Evolutionary conservation across 1,140 invertebrate genomes (phyloP).

Genomic region (Bombus pyrosoma): DNA sequence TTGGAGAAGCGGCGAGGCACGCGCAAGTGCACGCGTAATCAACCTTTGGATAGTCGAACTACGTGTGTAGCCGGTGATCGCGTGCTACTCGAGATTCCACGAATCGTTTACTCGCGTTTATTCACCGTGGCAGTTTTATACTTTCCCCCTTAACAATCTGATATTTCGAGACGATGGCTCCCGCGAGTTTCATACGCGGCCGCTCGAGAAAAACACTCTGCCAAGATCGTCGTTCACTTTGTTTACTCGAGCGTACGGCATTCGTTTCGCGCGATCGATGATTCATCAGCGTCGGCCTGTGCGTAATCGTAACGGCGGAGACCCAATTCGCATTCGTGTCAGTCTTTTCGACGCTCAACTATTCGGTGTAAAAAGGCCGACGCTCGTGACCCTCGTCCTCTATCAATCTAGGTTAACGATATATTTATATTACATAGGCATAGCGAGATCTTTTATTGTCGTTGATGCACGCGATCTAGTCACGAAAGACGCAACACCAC

Average conservation of each 20-base stretch:
- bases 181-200: too few relatives aligned
- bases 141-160: too few relatives aligned
- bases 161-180: too few relatives aligned
- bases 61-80: too few relatives aligned
- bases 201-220: not conserved
- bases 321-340: not conserved
- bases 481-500: conserved; percentile 46
- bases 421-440: conserved; percentile 52
- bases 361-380: not conserved
- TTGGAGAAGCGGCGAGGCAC: too few relatives aligned
- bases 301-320: not conserved
- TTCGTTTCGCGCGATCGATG: not conserved
- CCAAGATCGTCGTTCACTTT: not conserved
- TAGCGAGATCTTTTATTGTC: conserved; percentile 50
- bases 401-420: conserved; percentile 63
- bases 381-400: conserved; percentile 38
- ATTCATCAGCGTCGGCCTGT: not conserved
- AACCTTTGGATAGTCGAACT: too few relatives aligned
- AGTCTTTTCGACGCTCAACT: not conserved
- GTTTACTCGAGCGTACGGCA: too few relatives aligned
- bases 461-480: conserved; percentile 56
- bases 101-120: too few relatives aligned
- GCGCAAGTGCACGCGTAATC: too few relatives aligned
- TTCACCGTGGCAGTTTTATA: too few relatives aligned
- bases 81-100: too few relatives aligned